phyloP scores from a whole-genome alignment of 2,797 vertebrate species.

The Acrossocheilus fasciatus region DNA sequence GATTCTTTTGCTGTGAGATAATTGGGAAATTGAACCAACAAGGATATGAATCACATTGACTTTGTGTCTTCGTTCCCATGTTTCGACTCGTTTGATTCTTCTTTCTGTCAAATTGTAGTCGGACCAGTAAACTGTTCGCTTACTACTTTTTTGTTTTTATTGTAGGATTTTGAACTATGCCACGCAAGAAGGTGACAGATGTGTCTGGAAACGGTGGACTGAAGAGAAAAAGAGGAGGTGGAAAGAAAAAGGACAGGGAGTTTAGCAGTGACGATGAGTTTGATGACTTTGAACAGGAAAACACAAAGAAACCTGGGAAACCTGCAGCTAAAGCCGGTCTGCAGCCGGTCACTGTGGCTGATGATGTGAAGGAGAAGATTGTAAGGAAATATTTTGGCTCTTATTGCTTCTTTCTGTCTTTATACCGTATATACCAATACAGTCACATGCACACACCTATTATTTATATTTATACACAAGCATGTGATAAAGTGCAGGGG shows the following conservation, averaged over 20 bases:
- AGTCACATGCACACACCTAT: background rate
- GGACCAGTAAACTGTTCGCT: background rate
- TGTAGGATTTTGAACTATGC: constrained; percentile 71
- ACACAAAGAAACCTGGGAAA: constrained; percentile 83
- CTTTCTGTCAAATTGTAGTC: background rate
- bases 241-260: constrained; percentile 82
- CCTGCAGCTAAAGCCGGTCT: constrained; percentile 76
- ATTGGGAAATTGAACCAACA: background rate
- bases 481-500: background rate
- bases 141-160: constrained; percentile 28
- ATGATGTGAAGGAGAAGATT: constrained; percentile 85
- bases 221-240: constrained; percentile 79
- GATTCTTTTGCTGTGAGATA: constrained; percentile 8
- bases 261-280: constrained; percentile 87
- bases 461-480: background rate
- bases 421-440: background rate
- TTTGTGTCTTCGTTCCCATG: background rate
- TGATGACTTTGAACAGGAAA: constrained; percentile 83
- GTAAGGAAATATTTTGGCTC: constrained; percentile 66
- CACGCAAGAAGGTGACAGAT: constrained; percentile 85
- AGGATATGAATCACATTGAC: background rate
- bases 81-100: background rate
- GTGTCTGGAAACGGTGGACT: constrained; percentile 80
- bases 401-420: background rate
- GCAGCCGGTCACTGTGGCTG: constrained; percentile 82